Evolutionary conservation across 1,140 invertebrate species (phyloP), one percentile per base, ranked within the genome.

Genomic region (Streblospio benedicti): DNA sequence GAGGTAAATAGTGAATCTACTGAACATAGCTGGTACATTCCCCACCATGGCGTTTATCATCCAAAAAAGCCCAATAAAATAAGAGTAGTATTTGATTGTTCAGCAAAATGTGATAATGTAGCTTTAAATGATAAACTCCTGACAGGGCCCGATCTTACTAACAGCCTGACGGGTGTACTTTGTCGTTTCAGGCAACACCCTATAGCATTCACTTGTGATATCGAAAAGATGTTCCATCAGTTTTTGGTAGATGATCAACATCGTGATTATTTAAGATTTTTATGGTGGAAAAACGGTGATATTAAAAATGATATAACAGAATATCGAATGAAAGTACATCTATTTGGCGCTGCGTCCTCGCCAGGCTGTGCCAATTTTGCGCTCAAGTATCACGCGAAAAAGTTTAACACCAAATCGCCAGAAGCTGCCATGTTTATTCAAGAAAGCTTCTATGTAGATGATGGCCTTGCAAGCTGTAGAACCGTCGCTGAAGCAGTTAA

Each of bases 91-190:
- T 69, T 65, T 59, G 67, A 69, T 44, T 65, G 59, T 52, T 35
- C 45, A 20, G 59, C 61, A 28, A 61, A 53, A 38, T 65, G 43
- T 47, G 12, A 54, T 16, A 67, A 66, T 25, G 60, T 51, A 28
- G 72, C 69, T 4, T 47, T 74, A 1, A 73, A 74, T 51, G 51
- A 67, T 12, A 23, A 45, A 9, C 47, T 73, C 12, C 38, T 67
- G 1, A 25, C 57, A 4, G 71, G 72, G 9, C 76, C 79, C 4
- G 70, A 70, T 54, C 52, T 81, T 0, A 77, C 79, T 62, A 71
- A 54, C 49, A 50, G 23, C 41, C 50, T 71, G 16, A 43, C 67
- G 9, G 66, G 57, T 32, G 63, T 69, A 4, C 60, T 71, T 16
- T 30, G 63, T 0, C 51, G 57, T 20, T 71, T 71, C 47, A 51